A percentile compares a stretch with the other conserved stretches of the same genome.
These are phyloP conservation scores for Procavia capensis DNA, from an alignment of 2,113 vertebrate species.

Conservation along the genomic window DNA sequence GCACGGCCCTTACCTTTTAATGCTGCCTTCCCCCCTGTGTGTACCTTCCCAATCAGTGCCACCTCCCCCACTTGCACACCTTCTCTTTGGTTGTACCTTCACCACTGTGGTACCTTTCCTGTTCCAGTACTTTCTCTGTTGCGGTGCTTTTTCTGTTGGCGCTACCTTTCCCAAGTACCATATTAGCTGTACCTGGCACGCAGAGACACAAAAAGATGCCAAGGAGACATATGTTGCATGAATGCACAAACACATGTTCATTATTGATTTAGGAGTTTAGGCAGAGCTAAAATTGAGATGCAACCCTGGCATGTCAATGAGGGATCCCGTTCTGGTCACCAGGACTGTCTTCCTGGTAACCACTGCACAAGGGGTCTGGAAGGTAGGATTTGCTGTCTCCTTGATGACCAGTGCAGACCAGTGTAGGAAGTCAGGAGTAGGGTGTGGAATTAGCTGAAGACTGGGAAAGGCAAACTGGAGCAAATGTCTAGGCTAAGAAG, in stretches of 20 bases:
- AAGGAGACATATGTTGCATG: not conserved
- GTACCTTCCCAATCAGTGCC: too few relatives aligned
- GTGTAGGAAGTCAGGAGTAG: not conserved
- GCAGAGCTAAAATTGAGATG: not conserved
- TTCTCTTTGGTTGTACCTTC: too few relatives aligned
- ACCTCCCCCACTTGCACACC: too few relatives aligned
- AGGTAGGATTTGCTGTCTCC: not conserved
- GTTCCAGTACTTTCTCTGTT: too few relatives aligned
- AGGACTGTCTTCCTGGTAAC: not conserved
- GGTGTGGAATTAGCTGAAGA: not conserved
- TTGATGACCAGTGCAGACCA: not conserved
- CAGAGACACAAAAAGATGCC: not conserved
- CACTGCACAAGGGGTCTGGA: not conserved
- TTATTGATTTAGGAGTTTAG: not conserved
- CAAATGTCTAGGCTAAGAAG: not conserved
- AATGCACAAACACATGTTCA: not conserved
- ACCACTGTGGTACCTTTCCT: too few relatives aligned
- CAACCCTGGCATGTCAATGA: fast-evolving
- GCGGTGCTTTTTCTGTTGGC: too few relatives aligned
- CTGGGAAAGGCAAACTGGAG: not conserved
- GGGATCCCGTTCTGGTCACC: not conserved
- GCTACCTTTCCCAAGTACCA: too few relatives aligned
- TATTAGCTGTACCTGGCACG: not conserved
- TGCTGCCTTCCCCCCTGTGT: too few relatives aligned
- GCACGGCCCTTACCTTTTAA: too few relatives aligned